phyloP scores from a whole-genome alignment of 2,888 invertebrate species.

The Drosophila putrida region DNA sequence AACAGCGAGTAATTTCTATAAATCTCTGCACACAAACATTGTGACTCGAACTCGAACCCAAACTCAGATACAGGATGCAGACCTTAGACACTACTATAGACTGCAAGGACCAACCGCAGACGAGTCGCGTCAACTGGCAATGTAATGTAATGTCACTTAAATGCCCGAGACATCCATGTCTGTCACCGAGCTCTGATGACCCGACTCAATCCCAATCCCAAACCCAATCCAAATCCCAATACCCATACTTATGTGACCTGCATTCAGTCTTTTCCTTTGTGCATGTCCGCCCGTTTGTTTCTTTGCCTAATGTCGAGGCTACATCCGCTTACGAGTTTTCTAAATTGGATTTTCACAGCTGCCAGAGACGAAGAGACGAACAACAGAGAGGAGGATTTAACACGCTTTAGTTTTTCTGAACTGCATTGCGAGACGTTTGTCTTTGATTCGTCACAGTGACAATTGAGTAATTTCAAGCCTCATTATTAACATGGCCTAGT shows the following conservation, averaged over 20 bases:
- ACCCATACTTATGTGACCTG: slow-evolving; percentile 43
- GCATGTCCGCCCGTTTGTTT: slow-evolving; percentile 27
- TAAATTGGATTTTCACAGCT: slow-evolving; percentile 81
- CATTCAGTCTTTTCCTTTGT: slow-evolving; percentile 29
- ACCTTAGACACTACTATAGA: background rate
- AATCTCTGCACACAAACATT: slow-evolving; percentile 35
- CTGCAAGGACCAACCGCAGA: slow-evolving; percentile 59
- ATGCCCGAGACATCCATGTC: slow-evolving; percentile 65
- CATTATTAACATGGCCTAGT: slow-evolving; percentile 54
- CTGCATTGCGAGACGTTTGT: slow-evolving; percentile 27
- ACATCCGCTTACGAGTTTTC: slow-evolving; percentile 72
- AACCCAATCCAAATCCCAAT: slow-evolving; percentile 12
- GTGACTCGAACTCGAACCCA: background rate
- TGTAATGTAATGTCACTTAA: slow-evolving; percentile 58
- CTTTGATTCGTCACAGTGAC: slow-evolving; percentile 43
- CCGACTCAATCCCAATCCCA: slow-evolving; percentile 17
- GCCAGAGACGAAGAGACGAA: slow-evolving; percentile 55
- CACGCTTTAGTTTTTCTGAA: slow-evolving; percentile 58
- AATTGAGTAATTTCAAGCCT: slow-evolving; percentile 66
- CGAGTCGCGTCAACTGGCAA: slow-evolving; percentile 45
- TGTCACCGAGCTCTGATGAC: slow-evolving; percentile 49
- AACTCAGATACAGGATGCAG: slow-evolving; percentile 21
- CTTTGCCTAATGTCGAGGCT: slow-evolving; percentile 43
- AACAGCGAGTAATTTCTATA: slow-evolving; percentile 64
- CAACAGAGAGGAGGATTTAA: slow-evolving; percentile 48